Base-by-base conservation (phyloP, 2,888 invertebrate genomes). In the Cerastis leucographa region DNA sequence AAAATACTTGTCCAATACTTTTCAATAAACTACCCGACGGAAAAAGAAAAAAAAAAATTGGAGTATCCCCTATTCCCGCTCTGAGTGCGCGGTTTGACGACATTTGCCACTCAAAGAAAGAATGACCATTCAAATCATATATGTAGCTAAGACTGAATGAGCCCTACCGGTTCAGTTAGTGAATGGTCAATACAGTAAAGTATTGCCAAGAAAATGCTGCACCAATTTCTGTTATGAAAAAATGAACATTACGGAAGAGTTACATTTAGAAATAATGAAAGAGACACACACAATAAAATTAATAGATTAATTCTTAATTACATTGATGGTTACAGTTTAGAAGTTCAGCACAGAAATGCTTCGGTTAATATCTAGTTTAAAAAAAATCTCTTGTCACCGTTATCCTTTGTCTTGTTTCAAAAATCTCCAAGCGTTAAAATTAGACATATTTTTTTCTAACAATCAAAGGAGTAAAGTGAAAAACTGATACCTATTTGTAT, bases 401-500 rank as follows among this genome's bases (percentile, higher is more conserved):
- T 49, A 35, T 4, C 35, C 25, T 46, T 46, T 19, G 42, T 35
- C 14, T 40, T 25, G 25, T 40, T 51, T 25, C 11, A 54, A 51
- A 42, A 42, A 71, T 22, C 8, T 17, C 8, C 1, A 71, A 1
- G 17, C 22, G 14, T 22, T 42, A 71, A n/a, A 29, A n/a, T 17
- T 35, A 51, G 9, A 35, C 19, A 49, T 29, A 49, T 49, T 22
- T 9, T 5, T 14, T 14, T 19, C 12, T 19, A 19, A 40, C 25
- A 49, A 68, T 6, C n/a, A 49, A 54, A 35, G n/a, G 11, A 11
- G 35, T 56, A 12, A 35, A 69, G 12, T 29, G 19, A 5, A n/a
- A 54, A 42, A 11, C 29, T 25, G 7, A 40, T 83, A 76, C 61
- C 64, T 86, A 67, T 69, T 71, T 40, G 54, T 22, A 7, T 49